Evolutionary conservation across 2,797 vertebrate genomes (phyloP).

Genomic region (Leptodactylus fallax): DNA sequence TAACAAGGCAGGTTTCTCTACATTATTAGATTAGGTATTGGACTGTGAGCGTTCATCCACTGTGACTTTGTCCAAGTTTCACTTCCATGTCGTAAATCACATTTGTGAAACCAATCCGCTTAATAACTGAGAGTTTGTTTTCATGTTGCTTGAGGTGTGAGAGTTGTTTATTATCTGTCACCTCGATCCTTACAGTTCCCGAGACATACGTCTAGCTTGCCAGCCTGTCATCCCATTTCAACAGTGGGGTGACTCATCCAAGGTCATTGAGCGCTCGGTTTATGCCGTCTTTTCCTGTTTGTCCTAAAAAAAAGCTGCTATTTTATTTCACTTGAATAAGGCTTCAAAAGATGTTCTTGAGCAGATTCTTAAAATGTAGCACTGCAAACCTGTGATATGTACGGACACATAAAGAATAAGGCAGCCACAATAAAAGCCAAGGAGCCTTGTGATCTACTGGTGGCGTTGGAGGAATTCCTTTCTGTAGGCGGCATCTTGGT

Average conservation of each 20-base stretch:
- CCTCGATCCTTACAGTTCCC: slow-evolving; percentile 35
- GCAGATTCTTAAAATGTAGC: slow-evolving; percentile 52
- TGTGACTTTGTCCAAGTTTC: slow-evolving; percentile 47
- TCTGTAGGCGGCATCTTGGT: slow-evolving; percentile 43
- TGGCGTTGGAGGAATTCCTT: slow-evolving; percentile 5
- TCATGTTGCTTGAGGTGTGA: slow-evolving; percentile 43
- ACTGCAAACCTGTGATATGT: slow-evolving; percentile 42
- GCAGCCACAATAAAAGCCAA: slow-evolving; percentile 22
- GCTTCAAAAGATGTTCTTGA: slow-evolving; percentile 40
- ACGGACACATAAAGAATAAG: slow-evolving; percentile 49
- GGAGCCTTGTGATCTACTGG: slow-evolving; percentile 7
- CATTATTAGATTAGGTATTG: slow-evolving; percentile 37
- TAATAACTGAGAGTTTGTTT: slow-evolving; percentile 49
- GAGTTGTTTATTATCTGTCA: slow-evolving; percentile 47
- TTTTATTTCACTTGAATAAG: slow-evolving; percentile 48
- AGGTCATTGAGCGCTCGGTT: slow-evolving; percentile 35
- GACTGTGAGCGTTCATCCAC: slow-evolving; percentile 41
- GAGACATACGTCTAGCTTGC: slow-evolving; percentile 36
- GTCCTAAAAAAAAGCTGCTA: slow-evolving; percentile 47
- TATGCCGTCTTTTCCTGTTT: slow-evolving; percentile 26
- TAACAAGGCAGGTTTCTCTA: slow-evolving; percentile 35
- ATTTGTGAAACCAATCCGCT: slow-evolving; percentile 38
- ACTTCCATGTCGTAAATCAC: slow-evolving; percentile 30
- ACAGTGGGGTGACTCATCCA: slow-evolving; percentile 36
- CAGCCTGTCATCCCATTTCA: slow-evolving; percentile 36